Percentiles rank a stretch among this genome's conserved stretches.
phyloP scores from a whole-genome alignment of 2,113 vertebrate species.

The Eclectus roratus region DNA sequence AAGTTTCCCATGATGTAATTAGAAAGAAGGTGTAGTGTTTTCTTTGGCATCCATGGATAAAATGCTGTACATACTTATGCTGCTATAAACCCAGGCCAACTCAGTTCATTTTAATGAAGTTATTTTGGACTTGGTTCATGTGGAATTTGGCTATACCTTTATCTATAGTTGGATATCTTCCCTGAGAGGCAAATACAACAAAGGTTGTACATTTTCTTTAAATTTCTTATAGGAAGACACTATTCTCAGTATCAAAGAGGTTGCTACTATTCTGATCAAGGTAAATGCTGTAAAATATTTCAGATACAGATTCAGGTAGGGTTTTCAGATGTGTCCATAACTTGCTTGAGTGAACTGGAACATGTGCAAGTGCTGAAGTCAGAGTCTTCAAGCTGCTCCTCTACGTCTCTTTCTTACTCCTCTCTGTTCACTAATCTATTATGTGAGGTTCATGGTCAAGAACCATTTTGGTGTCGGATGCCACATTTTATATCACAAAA shows the following conservation, averaged over 20 bases:
- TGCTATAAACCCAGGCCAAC: constrained; percentile 31
- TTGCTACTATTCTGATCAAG: background rate
- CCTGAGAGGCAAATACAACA: background rate
- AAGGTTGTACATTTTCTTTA: background rate
- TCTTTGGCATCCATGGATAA: background rate
- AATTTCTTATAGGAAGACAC: background rate
- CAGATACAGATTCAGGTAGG: background rate
- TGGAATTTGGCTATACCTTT: constrained; percentile 17
- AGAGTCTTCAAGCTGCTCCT: background rate
- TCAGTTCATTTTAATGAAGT: constrained; percentile 37
- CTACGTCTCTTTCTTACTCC: background rate
- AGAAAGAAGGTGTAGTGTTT: constrained; percentile 49
- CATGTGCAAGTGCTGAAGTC: background rate
- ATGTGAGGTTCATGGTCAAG: background rate
- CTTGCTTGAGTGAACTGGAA: background rate
- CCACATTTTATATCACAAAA: background rate
- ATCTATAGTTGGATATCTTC: constrained; percentile 24
- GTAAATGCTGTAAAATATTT: background rate
- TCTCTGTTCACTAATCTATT: background rate
- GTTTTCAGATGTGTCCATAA: background rate
- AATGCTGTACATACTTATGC: constrained; percentile 24
- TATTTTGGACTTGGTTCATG: constrained; percentile 37
- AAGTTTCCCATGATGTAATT: constrained; percentile 50
- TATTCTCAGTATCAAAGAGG: background rate
- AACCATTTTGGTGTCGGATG: background rate